A percentile compares a stretch with the other conserved stretches of the same genome.
These are phyloP conservation scores for Nipponacmea schrenckii DNA, from an alignment of 2,888 invertebrate genomes.

Conservation along the genomic window DNA sequence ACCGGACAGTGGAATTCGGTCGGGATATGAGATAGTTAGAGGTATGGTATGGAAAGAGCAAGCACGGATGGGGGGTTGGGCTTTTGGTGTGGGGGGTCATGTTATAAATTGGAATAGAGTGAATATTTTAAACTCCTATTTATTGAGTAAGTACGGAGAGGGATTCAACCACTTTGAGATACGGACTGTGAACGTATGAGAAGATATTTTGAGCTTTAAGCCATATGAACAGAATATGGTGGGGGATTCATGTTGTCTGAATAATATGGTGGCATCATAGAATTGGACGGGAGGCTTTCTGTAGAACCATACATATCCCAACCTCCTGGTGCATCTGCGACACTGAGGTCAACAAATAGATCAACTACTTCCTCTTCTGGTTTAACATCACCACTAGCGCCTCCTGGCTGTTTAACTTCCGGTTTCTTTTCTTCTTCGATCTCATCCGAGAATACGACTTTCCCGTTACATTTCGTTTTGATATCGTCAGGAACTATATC, in stretches of 20 bases:
- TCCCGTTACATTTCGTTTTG: conserved; percentile 28
- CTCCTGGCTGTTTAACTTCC: conserved; percentile 12
- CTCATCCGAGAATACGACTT: conserved; percentile 23
- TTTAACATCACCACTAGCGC: background rate
- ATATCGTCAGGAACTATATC: no score
- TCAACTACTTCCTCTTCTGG: conserved; percentile 50
- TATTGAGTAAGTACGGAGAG: no score
- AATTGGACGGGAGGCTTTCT: conserved; percentile 38
- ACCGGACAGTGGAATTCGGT: no score
- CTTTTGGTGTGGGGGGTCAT: no score
- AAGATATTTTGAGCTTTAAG: no score
- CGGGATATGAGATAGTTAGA: no score
- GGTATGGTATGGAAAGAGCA: no score
- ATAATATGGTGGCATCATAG: conserved; percentile 23
- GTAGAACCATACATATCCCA: conserved; percentile 45
- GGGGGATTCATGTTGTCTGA: background rate
- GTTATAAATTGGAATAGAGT: no score
- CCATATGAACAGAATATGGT: background rate
- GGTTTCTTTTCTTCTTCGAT: conserved; percentile 6
- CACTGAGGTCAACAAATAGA: conserved; percentile 53
- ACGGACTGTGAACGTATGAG: no score
- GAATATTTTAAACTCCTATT: no score
- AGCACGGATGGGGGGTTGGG: no score
- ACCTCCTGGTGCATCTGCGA: conserved; percentile 38
- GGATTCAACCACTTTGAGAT: no score